Evolutionary conservation across 2,797 vertebrate genomes (phyloP).

Genomic region (Esox masquinongy): DNA sequence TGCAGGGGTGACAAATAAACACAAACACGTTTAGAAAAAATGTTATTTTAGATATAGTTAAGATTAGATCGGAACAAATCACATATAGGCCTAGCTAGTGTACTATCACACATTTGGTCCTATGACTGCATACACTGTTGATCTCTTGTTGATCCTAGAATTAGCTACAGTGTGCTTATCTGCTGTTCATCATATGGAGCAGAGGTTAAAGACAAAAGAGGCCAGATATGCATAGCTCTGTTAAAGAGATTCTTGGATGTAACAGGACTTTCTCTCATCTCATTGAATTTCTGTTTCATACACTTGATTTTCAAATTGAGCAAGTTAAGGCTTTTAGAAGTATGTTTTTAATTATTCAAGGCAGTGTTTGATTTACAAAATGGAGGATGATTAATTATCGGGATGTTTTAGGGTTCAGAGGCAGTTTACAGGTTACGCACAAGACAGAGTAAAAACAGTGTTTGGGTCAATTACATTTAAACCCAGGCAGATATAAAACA

Average conservation of each 20-base stretch:
- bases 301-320: conserved; percentile 70
- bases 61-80: not conserved
- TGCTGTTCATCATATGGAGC: not conserved
- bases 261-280: conserved; percentile 54
- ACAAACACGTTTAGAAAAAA: not conserved
- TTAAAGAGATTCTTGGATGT: conserved; percentile 47
- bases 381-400: conserved; percentile 59
- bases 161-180: not conserved
- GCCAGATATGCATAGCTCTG: conserved; percentile 43
- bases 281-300: conserved; percentile 69
- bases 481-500: too few relatives aligned
- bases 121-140: not conserved
- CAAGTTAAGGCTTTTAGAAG: conserved; percentile 67
- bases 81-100: not conserved
- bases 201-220: not conserved
- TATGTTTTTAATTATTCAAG: conserved; percentile 69
- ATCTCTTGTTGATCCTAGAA: not conserved
- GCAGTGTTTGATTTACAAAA: conserved; percentile 66
- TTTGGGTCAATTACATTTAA: too few relatives aligned
- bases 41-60: not conserved
- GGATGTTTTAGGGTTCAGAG: conserved; percentile 49
- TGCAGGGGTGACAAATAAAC: not conserved
- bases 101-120: not conserved
- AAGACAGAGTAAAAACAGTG: too few relatives aligned
- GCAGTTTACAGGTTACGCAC: not conserved